phyloP scores from a whole-genome alignment of 2,888 invertebrate genomes.

The Aporophyla lueneburgensis region DNA sequence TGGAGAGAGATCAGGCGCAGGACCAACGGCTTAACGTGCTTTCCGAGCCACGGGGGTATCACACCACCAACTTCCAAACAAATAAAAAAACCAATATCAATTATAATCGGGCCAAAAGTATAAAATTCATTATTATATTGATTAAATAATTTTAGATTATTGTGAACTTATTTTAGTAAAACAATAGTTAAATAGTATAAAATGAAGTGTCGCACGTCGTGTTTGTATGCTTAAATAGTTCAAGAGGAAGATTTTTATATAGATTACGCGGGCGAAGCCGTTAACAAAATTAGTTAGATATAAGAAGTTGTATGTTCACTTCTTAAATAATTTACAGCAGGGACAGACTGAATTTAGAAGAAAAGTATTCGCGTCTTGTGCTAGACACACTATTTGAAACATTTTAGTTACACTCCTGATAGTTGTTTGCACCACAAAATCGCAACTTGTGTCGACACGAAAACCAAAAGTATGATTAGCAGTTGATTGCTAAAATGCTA shows the following conservation, averaged over 20 bases:
- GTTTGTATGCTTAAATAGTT: no score
- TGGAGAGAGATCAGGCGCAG: no score
- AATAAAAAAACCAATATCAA: no score
- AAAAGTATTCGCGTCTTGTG: background rate
- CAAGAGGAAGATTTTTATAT: no score
- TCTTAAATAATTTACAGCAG: background rate
- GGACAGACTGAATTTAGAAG: background rate
- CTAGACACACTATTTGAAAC: background rate
- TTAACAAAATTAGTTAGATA: background rate
- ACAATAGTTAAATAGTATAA: background rate
- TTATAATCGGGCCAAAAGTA: no score
- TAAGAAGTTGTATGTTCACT: background rate
- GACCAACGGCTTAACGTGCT: no score
- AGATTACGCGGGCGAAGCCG: no score
- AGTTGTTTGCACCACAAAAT: background rate
- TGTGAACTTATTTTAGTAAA: background rate
- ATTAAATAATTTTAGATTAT: background rate
- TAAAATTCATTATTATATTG: no score
- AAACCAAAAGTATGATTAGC: conserved; percentile 20
- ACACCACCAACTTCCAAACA: no score
- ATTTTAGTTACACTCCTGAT: background rate
- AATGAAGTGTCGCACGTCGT: no score
- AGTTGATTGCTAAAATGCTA: conserved; percentile 23
- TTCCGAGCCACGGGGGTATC: no score
- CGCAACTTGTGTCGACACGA: background rate